Conservation (phyloP, 1,140 invertebrate genomes). For the Sarcophaga peregrina region DNA sequence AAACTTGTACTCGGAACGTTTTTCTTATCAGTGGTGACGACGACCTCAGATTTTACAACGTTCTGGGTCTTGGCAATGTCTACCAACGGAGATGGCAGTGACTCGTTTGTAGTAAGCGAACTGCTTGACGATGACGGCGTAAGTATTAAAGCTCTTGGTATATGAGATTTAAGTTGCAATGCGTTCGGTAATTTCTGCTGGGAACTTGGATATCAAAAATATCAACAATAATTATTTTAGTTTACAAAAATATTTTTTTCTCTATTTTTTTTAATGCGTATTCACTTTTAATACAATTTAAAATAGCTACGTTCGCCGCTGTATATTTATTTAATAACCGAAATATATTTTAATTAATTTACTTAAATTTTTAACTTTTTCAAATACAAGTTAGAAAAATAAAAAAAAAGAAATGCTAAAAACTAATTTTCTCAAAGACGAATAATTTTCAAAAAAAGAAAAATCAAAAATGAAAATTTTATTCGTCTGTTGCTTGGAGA, state of each 20-base stretch:
- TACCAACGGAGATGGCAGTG: neutral
- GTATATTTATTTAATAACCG: neutral
- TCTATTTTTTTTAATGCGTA: neutral
- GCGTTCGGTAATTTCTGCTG: no score
- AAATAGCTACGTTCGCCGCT: neutral
- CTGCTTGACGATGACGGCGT: conserved; percentile 56
- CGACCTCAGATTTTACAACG: neutral
- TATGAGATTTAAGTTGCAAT: conserved; percentile 35
- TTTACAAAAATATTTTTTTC: neutral
- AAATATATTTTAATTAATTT: neutral
- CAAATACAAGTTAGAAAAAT: neutral
- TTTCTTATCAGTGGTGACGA: conserved; percentile 41
- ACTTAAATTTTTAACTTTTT: conserved; percentile 9
- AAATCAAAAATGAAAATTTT: conserved; percentile 12
- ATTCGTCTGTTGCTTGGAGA: conserved; percentile 23
- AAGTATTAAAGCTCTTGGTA: conserved; percentile 44
- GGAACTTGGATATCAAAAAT: neutral
- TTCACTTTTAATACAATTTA: neutral
- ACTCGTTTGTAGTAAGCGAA: conserved; percentile 46
- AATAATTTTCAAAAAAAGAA: neutral
- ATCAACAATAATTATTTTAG: neutral
- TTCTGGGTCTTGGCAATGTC: neutral
- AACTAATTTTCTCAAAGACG: neutral
- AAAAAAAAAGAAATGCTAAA: neutral
- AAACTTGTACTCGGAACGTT: conserved; percentile 47